Evolutionary conservation across 2,797 vertebrate species (phyloP), one percentile per base, ranked within the genome.

Genomic region (Orestias chungarensis): DNA sequence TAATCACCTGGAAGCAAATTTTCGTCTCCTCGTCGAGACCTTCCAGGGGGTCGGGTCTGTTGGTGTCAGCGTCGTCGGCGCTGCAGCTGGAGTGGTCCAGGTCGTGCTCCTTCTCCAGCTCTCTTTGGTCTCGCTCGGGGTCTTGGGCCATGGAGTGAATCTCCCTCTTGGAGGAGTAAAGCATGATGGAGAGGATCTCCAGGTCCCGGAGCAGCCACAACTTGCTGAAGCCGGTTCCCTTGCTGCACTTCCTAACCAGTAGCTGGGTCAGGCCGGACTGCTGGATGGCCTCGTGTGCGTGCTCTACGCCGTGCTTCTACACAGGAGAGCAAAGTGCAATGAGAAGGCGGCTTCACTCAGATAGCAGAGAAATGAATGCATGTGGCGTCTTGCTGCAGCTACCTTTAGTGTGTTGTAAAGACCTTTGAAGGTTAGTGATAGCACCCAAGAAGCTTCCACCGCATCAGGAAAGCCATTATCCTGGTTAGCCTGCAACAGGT

Each of bases 211-310:
- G 95, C 55, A 99, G 92, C 98, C 98, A 99, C 15, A 97, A 96
- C 89, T 99, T 99, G 87, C 97, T 99, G 91, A 99, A 99, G 74
- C 98, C 98, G 0, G 98, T 99, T 12, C 97, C 98, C 88, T 98
- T 99, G 90, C 97, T 99, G 87, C 98, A 98, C 86, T 97, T 99
- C 83, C 96, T 96, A 83, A 99, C 97, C 52, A 99, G 93, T 70
- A 99, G 93, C 89, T 97, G 97, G 55, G 96, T 95, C 69, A 99
- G 92, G 17, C 95, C 97, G 0, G 96, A 95, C 76, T 95, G 93
- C 72, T 96, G 96, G 78, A 99, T 96, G 79, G 95, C 95, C 40
- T 94, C 88, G 65, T 97, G 96, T 29, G 95, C 92, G 73, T 96
- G 93, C 73, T 95, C 93, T 80, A 97, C 96, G 27, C 95, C 94